Conservation (phyloP, 2,888 invertebrate species). For the Cynaeus angustus region DNA sequence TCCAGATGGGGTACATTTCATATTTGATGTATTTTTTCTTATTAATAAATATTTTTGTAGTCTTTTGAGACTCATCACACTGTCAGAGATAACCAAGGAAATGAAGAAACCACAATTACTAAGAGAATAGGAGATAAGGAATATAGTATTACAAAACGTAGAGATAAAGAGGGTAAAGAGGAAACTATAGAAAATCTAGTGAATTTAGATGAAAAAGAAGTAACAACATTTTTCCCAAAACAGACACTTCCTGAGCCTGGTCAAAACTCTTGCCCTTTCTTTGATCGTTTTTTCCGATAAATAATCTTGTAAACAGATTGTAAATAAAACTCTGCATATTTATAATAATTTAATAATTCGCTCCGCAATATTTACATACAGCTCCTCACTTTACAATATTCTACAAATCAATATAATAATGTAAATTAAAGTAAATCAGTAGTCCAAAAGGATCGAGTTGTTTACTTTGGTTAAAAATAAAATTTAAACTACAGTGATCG, state of each 20-base stretch:
- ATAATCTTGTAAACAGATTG: not conserved
- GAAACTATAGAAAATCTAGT: conserved; percentile 65
- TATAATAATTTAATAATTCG: conserved; percentile 52
- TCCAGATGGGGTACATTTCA: conserved; percentile 73
- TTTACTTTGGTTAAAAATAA: conserved; percentile 43
- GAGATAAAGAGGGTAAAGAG: conserved; percentile 66
- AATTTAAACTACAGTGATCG: conserved; percentile 21
- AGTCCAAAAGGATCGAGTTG: conserved; percentile 21
- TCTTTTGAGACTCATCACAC: conserved; percentile 75
- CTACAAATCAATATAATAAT: conserved; percentile 35
- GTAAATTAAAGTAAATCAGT: conserved; percentile 29
- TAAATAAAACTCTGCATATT: conserved; percentile 12
- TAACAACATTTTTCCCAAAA: conserved; percentile 53
- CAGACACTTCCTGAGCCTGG: not conserved
- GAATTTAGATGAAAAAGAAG: conserved; percentile 66
- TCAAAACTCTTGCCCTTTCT: conserved; percentile 21
- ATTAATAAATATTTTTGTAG: conserved; percentile 58
- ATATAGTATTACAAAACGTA: conserved; percentile 71
- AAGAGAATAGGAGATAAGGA: conserved; percentile 66
- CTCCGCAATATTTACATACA: conserved; percentile 51
- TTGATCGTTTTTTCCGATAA: conserved; percentile 38
- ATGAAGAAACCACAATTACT: conserved; percentile 76
- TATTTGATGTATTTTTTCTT: conserved; percentile 10
- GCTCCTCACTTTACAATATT: conserved; percentile 44
- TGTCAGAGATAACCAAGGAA: conserved; percentile 75